Evolutionary conservation across 1,140 invertebrate species (phyloP).

Genomic region (Drosophila takahashii): DNA sequence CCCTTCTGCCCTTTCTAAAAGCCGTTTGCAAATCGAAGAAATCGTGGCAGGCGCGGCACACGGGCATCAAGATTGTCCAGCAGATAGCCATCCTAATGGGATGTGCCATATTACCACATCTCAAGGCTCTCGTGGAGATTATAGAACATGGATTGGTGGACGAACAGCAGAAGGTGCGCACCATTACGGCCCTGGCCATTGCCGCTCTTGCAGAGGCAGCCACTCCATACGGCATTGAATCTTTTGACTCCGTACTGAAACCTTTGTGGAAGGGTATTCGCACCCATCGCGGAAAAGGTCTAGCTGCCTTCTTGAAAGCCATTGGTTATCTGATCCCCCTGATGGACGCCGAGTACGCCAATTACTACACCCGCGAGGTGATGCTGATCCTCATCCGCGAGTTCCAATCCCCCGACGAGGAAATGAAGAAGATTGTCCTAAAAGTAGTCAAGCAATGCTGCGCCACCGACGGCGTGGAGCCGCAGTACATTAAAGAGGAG

Average conservation of each 20-base stretch:
- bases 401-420: conserved; percentile 99
- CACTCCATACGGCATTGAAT: conserved; percentile 99
- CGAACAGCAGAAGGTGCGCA: conserved; percentile 96
- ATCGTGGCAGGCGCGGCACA: conserved; percentile 99
- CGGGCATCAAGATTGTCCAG: conserved; percentile 99
- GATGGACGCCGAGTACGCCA: conserved; percentile 99
- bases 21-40: conserved; percentile 99
- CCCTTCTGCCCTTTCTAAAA: conserved; percentile 98
- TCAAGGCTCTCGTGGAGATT: conserved; percentile 99
- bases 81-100: conserved; percentile 99
- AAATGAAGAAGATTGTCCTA: conserved; percentile 99
- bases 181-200: conserved; percentile 99
- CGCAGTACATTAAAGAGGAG: conserved; percentile 99
- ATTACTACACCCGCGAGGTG: conserved; percentile 99
- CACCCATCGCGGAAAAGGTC: conserved; percentile 98
- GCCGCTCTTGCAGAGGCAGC: conserved; percentile 99
- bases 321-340: conserved; percentile 99
- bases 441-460: conserved; percentile 99
- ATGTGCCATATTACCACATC: conserved; percentile 99
- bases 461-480: conserved; percentile 99
- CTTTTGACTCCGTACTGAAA: conserved; percentile 99
- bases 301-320: conserved; percentile 99
- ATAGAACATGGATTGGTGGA: conserved; percentile 98
- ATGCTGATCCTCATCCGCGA: conserved; percentile 99
- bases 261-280: conserved; percentile 99